Conservation (phyloP, 2,797 vertebrate genomes). For the Propithecus deckenii region DNA sequence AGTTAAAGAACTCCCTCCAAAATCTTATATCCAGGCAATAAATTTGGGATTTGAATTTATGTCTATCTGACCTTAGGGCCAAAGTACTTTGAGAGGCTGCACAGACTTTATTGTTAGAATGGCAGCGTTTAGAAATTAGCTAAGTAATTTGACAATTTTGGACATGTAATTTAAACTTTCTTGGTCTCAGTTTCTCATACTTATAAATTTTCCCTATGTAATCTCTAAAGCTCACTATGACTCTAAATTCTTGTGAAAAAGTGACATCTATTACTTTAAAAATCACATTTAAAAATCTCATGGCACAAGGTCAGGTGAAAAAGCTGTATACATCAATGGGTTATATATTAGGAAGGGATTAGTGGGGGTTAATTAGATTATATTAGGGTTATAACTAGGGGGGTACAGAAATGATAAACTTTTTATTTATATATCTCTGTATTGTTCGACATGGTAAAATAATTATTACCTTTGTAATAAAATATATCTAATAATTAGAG, state of each 20-base stretch:
- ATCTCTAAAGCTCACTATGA: not conserved
- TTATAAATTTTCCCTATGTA: not conserved
- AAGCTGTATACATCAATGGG: not conserved
- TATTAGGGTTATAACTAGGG: not conserved
- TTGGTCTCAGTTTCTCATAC: not conserved
- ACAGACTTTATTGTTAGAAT: not conserved
- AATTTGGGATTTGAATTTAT: conserved; percentile 9
- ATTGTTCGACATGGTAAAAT: not conserved
- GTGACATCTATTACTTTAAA: not conserved
- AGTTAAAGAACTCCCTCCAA: not conserved
- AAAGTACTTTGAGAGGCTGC: not conserved
- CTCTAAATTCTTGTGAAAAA: not conserved
- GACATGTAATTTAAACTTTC: not conserved
- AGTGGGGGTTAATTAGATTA: not conserved
- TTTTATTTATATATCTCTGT: conserved; percentile 10
- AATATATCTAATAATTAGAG: not conserved
- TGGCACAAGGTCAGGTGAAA: not conserved
- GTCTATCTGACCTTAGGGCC: not conserved
- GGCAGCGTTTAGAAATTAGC: not conserved
- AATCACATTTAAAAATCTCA: not conserved
- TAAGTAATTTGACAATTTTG: conserved; percentile 13
- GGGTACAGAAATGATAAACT: not conserved
- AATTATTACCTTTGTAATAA: not conserved
- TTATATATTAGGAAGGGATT: not conserved
- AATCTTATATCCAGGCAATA: not conserved